Base-by-base conservation (phyloP, 2,113 vertebrate genomes). In the Rhadina sibilatrix region DNA sequence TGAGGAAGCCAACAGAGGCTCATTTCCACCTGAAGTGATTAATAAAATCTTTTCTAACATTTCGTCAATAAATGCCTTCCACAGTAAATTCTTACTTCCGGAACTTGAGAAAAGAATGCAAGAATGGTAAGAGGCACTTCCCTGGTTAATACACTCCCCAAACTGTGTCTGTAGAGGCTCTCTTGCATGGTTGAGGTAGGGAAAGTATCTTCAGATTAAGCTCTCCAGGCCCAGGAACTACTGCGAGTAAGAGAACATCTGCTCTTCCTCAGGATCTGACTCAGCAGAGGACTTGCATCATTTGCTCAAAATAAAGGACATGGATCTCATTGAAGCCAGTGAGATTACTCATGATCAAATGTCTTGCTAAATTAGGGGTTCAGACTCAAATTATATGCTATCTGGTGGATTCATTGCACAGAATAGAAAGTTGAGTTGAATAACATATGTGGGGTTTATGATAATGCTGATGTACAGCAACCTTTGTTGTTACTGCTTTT, bases 11-110 rank as follows among this genome's bases (percentile, higher is more conserved):
- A 98, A 97, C 68, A 98, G 98, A 97, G 99, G 99, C 60, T 99
- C 98, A 1, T 99, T 99, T 97, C 99, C 99, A 37, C 97, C 98
- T 80, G 99, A 99, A 40, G 98, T 99, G 33, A 98, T 99, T 95
- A 99, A 99, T 97, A 99, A 99, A 98, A 99, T 99, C 42, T 99
- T 99, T 97, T 99, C 99, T 97, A 99, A 99, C 96, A 99, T 99
- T 97, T 98, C 98, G 30, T 99, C 99, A 53, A 99, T 99, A 97
- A 97, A 99, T 93, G 96, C 98, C 88, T 99, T 99, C 94, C 99
- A 99, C 97, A 98, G 98, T 97, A 98, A 99, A 98, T 99, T 99
- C 96, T 98, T 99, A 86, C 98, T 99, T 61, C 99, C 99, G 9
- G 99, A 99, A 77, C 98, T 99, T 96, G 99, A 99, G 96, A 99